phyloP scores from a whole-genome alignment of 2,797 vertebrate genomes.

The Spheniscus humboldti region DNA sequence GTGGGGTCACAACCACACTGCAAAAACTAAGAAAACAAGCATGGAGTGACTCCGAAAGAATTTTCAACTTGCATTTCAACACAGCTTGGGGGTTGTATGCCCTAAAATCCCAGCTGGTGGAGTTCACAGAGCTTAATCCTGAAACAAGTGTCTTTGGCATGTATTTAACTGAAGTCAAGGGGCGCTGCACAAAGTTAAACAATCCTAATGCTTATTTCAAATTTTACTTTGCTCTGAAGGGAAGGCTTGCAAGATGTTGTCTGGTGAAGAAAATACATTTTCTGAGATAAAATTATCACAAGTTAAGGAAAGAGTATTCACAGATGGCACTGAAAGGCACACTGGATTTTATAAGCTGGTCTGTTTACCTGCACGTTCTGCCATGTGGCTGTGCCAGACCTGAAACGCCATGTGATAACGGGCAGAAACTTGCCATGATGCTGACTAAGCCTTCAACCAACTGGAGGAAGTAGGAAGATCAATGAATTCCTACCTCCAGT shows the following conservation, averaged over 20 bases:
- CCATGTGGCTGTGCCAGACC: not conserved
- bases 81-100: not conserved
- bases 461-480: not conserved
- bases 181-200: not conserved
- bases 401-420: not conserved
- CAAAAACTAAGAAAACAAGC: not conserved
- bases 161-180: not conserved
- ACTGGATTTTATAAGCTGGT: not conserved
- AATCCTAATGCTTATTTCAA: not conserved
- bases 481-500: not conserved
- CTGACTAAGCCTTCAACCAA: not conserved
- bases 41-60: accelerated
- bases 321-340: not conserved
- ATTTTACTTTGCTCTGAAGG: not conserved
- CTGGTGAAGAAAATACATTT: not conserved
- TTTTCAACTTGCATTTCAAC: not conserved
- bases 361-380: not conserved
- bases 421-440: not conserved
- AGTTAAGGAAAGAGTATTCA: not conserved
- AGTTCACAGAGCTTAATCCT: not conserved
- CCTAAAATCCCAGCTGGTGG: not conserved
- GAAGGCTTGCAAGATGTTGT: not conserved
- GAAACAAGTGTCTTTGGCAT: not conserved
- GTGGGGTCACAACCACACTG: not conserved
- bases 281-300: not conserved